Conservation (phyloP, 2,888 invertebrate species). For the Therioaphis trifolii region DNA sequence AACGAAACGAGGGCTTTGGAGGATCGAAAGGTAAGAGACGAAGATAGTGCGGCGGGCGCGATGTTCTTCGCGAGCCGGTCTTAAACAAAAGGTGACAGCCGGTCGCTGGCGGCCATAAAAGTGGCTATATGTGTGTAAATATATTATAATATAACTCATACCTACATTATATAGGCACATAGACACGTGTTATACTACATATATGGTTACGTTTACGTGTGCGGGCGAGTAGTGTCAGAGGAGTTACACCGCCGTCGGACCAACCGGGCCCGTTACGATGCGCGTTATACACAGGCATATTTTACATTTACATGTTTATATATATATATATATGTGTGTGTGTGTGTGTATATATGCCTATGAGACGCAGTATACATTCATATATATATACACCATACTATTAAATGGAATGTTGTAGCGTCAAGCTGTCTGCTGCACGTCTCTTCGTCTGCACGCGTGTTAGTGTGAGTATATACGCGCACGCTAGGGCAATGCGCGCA, state of each 20-base stretch:
- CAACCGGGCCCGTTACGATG: background rate
- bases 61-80: background rate
- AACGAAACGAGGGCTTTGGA: background rate
- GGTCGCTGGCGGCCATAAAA: conserved; percentile 3
- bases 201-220: too few species aligned
- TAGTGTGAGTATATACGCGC: background rate
- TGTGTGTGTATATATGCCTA: background rate
- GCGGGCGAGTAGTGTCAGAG: background rate
- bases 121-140: background rate
- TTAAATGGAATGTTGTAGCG: conserved; percentile 55
- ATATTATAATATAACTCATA: background rate
- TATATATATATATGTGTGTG: too few species aligned
- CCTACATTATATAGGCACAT: too few species aligned
- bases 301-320: background rate
- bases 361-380: too few species aligned
- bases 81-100: conserved; percentile 41
- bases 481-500: conserved; percentile 6
- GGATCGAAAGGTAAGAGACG: conserved; percentile 17
- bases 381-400: background rate
- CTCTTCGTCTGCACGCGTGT: background rate
- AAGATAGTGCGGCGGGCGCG: too few species aligned
- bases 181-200: too few species aligned
- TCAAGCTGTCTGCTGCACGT: conserved; percentile 51
- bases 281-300: background rate
- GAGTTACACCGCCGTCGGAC: background rate